Conservation (phyloP, 2,113 vertebrate species). For the Willisornis vidua region DNA sequence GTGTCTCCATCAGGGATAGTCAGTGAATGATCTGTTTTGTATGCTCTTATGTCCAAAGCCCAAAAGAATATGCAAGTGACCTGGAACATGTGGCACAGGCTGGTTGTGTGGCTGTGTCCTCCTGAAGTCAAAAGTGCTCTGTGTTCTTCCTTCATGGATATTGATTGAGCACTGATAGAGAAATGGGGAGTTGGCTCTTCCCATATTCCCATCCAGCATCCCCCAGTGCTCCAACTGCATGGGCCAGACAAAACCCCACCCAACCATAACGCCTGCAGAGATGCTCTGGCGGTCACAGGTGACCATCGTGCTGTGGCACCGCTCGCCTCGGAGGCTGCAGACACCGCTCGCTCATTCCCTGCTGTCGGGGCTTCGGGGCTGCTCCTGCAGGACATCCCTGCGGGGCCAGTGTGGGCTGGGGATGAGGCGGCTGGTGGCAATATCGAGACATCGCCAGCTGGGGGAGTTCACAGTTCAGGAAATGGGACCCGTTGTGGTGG, state of each 20-base stretch:
- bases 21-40: neutral
- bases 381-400: accelerated
- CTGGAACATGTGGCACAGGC: accelerated
- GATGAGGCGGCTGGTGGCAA: neutral
- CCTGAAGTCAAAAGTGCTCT: neutral
- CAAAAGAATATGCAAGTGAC: neutral
- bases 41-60: neutral
- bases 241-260: neutral
- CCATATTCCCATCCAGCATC: neutral
- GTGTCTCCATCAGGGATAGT: neutral
- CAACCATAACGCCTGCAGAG: accelerated
- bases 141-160: neutral
- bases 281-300: accelerated
- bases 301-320: accelerated
- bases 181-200: neutral
- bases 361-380: neutral
- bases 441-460: neutral
- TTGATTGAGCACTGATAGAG: accelerated
- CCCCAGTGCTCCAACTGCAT: accelerated
- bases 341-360: accelerated
- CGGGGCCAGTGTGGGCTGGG: neutral
- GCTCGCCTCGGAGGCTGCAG: no score
- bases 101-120: neutral
- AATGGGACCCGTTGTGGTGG: accelerated
- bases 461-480: slow-evolving; percentile 24